These are phyloP conservation scores for Leucoptera coffeella DNA, from an alignment of 2,888 invertebrate species.

Conservation along the genomic window DNA sequence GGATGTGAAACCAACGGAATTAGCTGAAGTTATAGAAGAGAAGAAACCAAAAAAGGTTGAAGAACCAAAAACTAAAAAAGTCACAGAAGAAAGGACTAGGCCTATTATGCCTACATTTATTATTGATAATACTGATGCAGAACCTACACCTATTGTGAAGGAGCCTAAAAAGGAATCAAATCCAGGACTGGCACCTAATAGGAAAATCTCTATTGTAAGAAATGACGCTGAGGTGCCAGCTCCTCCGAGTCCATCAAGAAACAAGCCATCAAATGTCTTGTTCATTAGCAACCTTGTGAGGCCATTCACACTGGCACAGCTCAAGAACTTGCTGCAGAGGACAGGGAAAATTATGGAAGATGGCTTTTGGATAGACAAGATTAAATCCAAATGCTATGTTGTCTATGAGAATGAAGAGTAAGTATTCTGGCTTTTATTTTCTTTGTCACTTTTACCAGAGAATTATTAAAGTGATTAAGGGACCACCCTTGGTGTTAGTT, in stretches of 20 bases:
- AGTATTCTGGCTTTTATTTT: no score
- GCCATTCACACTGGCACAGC: constrained; percentile 87
- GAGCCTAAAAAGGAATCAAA: constrained; percentile 27
- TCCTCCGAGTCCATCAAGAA: constrained; percentile 78
- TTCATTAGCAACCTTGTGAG: constrained; percentile 88
- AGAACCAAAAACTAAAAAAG: constrained; percentile 18
- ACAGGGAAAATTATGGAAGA: constrained; percentile 82
- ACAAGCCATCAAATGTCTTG: constrained; percentile 70
- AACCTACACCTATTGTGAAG: constrained; percentile 18
- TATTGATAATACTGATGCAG: constrained; percentile 30
- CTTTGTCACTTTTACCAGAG: no score
- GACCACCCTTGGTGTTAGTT: no score
- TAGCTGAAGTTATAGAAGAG: constrained; percentile 51
- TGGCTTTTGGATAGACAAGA: constrained; percentile 97
- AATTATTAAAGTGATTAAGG: no score
- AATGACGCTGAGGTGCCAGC: constrained; percentile 56
- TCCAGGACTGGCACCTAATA: constrained; percentile 27
- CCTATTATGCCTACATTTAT: constrained; percentile 38
- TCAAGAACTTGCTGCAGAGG: constrained; percentile 83
- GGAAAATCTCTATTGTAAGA: constrained; percentile 72
- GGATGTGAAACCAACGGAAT: constrained; percentile 56
- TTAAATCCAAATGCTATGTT: constrained; percentile 95
- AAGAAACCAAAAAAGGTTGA: constrained; percentile 26
- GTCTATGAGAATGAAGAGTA: constrained; percentile 66
- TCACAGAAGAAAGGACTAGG: constrained; percentile 28